Evolutionary conservation across 2,797 vertebrate species (phyloP), one percentile per base, ranked within the genome.

Genomic region (Calcarius lapponicus): DNA sequence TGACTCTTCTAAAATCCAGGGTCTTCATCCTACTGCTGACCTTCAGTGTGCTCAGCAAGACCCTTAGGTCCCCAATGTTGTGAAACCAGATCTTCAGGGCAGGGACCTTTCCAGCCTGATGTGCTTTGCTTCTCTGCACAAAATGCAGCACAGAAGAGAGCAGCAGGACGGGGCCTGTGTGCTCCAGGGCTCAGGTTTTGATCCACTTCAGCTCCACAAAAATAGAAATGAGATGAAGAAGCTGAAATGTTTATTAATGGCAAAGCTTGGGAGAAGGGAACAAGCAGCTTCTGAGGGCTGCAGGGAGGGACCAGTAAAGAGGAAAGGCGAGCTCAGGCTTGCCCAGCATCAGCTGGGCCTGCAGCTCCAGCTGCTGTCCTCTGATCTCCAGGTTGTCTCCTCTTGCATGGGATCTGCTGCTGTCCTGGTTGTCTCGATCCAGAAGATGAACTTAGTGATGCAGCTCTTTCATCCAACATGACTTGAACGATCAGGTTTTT

Each of bases 161-260:
- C 0, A 0, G 69, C 60, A 73, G 34, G 50, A 56, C 0, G 0
- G 42, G 25, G 43, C 21, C 43, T 21, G 43, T 42, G 17, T 42
- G 21, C 34, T 42, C 25, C 36, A 31, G 31, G 29, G 20, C 50
- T 48, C 20, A 13, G 31, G 25, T 34, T 64, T 42, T 34, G 34
- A 20, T 29, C 34, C 42, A 7, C 40, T 56, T 72, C n/a, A 24
- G 19, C 18, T 72, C 58, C 50, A 73, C 58, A 40, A 64, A 56
- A 31, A 48, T 29, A 73, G 25, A 48, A 56, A 19, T 20, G 10
- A 47, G 13, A 31, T 56, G 25, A 40, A 73, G 60, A 25, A 56
- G 60, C 42, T 48, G 42, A 34, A 73, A 31, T 31, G n/a, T n/a
- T n/a, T n/a, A n/a, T n/a, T n/a, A n/a, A n/a, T n/a, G n/a, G n/a